Conservation (phyloP, 2,797 vertebrate species). For the Crypturellus tataupa region DNA sequence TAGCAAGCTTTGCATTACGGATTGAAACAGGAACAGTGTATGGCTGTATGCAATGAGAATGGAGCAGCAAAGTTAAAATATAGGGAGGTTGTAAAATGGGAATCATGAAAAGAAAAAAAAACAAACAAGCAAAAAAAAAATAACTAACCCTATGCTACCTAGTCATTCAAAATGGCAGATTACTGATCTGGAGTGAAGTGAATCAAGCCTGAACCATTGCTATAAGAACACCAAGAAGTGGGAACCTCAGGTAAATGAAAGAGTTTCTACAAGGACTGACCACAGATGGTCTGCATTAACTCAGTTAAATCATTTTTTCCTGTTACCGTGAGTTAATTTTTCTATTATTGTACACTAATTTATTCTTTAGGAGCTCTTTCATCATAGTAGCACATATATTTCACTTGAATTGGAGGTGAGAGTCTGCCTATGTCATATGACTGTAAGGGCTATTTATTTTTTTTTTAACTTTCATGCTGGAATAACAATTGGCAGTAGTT, state of each 20-base stretch:
- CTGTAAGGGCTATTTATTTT: background rate
- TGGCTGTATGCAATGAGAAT: background rate
- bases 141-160: background rate
- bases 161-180: background rate
- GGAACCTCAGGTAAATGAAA: background rate
- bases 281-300: background rate
- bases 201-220: background rate
- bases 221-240: background rate
- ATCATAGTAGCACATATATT: background rate
- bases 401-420: background rate
- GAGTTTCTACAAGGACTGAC: background rate
- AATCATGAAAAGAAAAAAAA: background rate
- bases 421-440: background rate
- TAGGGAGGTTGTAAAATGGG: background rate
- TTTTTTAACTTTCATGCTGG: background rate
- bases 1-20: background rate
- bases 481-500: background rate
- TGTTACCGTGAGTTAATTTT: background rate
- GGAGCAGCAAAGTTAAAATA: background rate
- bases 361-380: background rate
- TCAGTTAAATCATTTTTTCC: background rate
- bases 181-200: background rate
- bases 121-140: no score
- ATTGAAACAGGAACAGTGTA: background rate
- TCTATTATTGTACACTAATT: background rate